These are phyloP conservation scores for Acrocephalus kingi DNA, from an alignment of 2,113 vertebrate species.

Conservation along the genomic window DNA sequence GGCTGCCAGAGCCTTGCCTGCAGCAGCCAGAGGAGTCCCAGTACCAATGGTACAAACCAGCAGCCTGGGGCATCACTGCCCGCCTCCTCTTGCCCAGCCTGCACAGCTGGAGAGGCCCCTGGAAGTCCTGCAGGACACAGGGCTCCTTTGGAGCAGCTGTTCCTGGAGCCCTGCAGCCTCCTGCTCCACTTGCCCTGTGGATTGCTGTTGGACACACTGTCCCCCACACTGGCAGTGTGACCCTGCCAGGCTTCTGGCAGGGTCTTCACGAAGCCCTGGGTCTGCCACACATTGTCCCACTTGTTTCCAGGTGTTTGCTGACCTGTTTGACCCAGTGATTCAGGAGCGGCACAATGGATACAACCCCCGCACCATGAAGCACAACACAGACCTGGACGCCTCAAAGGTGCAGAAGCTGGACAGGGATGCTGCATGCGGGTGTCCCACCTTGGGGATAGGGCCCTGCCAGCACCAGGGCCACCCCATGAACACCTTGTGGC, in stretches of 20 bases:
- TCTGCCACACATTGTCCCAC: neutral
- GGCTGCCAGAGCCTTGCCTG: neutral
- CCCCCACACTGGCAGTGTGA: neutral
- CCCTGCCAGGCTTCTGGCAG: neutral
- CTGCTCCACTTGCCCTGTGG: neutral
- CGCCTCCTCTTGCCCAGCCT: neutral
- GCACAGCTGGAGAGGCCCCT: neutral
- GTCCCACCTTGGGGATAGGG: neutral
- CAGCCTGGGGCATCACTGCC: neutral
- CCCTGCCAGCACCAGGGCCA: neutral
- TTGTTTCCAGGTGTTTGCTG: conserved; percentile 87
- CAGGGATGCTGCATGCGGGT: fast-evolving
- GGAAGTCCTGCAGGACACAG: neutral
- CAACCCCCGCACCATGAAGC: conserved; percentile 88
- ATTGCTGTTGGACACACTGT: neutral
- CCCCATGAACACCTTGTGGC: fast-evolving
- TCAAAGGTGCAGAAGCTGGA: conserved; percentile 78
- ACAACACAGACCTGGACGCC: conserved; percentile 89
- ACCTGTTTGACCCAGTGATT: conserved; percentile 89
- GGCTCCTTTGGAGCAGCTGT: neutral
- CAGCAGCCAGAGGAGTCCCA: neutral
- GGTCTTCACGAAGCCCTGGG: neutral
- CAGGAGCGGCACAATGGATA: conserved; percentile 96
- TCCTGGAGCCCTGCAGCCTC: neutral
- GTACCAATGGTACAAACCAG: neutral